phyloP scores from a whole-genome alignment of 2,113 vertebrate species.

The Sula dactylatra region DNA sequence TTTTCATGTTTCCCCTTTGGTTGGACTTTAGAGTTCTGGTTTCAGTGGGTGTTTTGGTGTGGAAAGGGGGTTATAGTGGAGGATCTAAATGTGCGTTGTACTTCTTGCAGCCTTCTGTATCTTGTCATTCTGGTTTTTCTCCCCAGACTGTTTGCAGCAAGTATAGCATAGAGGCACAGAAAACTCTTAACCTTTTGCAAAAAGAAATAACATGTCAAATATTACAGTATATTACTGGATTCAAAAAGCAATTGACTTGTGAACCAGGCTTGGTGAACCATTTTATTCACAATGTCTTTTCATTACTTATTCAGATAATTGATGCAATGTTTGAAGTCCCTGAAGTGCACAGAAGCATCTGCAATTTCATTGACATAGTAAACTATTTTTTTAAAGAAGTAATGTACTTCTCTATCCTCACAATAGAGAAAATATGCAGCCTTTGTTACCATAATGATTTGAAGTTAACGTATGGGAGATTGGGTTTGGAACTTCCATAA shows the following conservation, averaged over 20 bases:
- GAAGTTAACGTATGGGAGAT: neutral
- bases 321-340: conserved; percentile 54
- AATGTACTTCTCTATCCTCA: neutral
- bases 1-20: neutral
- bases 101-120: neutral
- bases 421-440: neutral
- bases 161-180: neutral
- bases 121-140: conserved; percentile 9
- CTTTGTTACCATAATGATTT: conserved; percentile 10
- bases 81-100: neutral
- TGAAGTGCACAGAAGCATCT: conserved; percentile 43
- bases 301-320: conserved; percentile 67
- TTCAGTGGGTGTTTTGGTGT: neutral
- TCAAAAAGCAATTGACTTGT: conserved; percentile 51
- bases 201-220: conserved; percentile 22
- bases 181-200: neutral
- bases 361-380: conserved; percentile 40
- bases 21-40: neutral
- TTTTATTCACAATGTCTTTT: conserved; percentile 51
- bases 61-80: neutral
- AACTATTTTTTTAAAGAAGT: neutral
- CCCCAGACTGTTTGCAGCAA: conserved; percentile 22
- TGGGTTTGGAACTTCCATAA: conserved; percentile 28
- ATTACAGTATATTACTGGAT: conserved; percentile 8
- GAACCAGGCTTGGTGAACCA: conserved; percentile 48